Evolutionary conservation across 2,888 invertebrate species (phyloP).

Genomic region (Lepidochrysops patricia): DNA sequence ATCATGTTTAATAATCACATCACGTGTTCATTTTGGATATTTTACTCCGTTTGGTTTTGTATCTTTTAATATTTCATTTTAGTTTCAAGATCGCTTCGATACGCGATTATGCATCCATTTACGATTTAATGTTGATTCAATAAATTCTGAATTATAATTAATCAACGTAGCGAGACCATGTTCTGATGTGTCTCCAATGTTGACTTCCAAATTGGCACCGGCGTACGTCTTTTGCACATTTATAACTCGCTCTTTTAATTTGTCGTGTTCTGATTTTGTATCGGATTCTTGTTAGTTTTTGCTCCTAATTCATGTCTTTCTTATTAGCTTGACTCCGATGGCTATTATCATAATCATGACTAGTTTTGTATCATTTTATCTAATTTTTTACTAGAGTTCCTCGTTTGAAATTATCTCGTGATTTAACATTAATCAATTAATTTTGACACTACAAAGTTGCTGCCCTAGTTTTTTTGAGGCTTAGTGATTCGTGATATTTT

Average conservation of each 20-base stretch:
- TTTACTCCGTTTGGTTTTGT: conserved; percentile 23
- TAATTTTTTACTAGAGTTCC: neutral
- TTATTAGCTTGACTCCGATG: neutral
- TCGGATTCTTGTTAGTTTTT: neutral
- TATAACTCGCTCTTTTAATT: neutral
- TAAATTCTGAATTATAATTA: conserved; percentile 24
- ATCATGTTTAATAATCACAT: conserved; percentile 29
- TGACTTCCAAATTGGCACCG: neutral
- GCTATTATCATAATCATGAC: conserved; percentile 1
- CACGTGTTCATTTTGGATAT: conserved; percentile 19
- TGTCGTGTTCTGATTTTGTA: neutral
- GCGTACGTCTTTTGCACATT: neutral
- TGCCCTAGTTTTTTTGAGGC: conserved; percentile 3
- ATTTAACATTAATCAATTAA: conserved; percentile 8
- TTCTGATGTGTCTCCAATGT: conserved; percentile 16
- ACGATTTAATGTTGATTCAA: conserved; percentile 26
- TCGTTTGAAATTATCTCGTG: neutral
- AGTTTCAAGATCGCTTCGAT: conserved; percentile 18
- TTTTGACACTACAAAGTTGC: conserved; percentile 7
- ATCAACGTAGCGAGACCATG: conserved; percentile 18
- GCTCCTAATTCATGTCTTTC: neutral
- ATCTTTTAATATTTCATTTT: conserved; percentile 20
- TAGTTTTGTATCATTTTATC: neutral
- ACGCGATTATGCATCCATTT: conserved; percentile 17
- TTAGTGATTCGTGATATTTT: conserved; percentile 40